Evolutionary conservation across 2,113 vertebrate genomes (phyloP).

Genomic region (Protobothrops mucrosquamatus): DNA sequence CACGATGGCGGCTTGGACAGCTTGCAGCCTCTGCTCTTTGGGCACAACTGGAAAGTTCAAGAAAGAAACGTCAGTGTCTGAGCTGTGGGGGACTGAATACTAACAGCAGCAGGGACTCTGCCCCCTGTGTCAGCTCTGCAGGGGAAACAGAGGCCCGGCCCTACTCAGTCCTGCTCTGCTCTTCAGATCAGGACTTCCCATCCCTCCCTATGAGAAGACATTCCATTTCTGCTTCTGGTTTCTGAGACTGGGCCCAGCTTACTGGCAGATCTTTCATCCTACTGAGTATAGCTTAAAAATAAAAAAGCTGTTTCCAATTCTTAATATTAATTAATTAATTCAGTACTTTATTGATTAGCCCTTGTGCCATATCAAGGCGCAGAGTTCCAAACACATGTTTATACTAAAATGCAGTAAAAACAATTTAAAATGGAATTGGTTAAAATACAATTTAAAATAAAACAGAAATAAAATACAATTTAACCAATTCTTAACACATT

Average conservation of each 20-base stretch:
- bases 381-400: too few relatives aligned
- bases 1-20: slow-evolving; percentile 75
- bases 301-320: neutral
- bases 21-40: slow-evolving; percentile 79
- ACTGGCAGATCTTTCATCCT: neutral
- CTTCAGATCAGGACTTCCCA: neutral
- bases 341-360: too few relatives aligned
- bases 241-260: neutral
- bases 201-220: too few relatives aligned
- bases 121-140: neutral
- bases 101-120: neutral
- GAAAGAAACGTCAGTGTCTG: accelerated
- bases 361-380: too few relatives aligned
- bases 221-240: neutral
- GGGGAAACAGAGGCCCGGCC: accelerated
- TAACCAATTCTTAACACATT: neutral
- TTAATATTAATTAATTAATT: neutral
- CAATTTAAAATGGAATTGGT: too few relatives aligned
- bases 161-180: neutral
- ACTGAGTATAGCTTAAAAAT: neutral
- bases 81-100: accelerated
- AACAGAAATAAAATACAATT: too few relatives aligned
- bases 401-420: too few relatives aligned
- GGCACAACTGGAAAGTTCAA: slow-evolving; percentile 69
- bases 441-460: too few relatives aligned